Conservation (phyloP, 2,113 vertebrate genomes). For the Ciconia maguari region DNA sequence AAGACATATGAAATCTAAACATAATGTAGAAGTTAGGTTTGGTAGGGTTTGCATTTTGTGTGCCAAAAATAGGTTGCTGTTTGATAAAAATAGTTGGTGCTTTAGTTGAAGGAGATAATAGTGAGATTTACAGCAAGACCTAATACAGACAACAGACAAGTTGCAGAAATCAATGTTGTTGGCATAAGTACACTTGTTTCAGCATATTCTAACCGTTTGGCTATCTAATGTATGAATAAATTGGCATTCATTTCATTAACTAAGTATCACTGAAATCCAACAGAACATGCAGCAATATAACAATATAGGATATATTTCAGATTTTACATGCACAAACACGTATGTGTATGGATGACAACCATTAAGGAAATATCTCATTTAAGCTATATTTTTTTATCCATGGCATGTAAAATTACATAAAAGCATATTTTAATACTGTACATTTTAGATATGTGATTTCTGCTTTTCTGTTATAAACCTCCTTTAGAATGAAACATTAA, state of each 20-base stretch:
- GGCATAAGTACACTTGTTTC: neutral
- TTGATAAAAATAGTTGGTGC: neutral
- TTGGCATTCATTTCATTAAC: neutral
- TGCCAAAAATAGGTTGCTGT: neutral
- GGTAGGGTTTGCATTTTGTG: neutral
- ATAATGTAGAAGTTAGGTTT: neutral
- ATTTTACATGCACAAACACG: neutral
- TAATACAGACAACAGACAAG: neutral
- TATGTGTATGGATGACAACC: accelerated
- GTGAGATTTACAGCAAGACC: neutral
- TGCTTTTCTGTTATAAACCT: neutral
- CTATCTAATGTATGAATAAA: neutral
- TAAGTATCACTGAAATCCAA: neutral
- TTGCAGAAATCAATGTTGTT: neutral
- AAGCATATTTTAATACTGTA: neutral
- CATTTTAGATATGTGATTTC: neutral
- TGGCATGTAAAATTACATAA: neutral
- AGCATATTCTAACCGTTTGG: neutral
- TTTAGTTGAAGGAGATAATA: neutral
- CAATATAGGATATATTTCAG: neutral
- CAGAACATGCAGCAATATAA: neutral
- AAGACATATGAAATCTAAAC: neutral
- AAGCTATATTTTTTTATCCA: neutral
- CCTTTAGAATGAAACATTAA: neutral
- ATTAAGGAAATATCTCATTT: neutral